Base-by-base conservation (phyloP, 2,113 vertebrate species). In the Xiphophorus maculatus region DNA sequence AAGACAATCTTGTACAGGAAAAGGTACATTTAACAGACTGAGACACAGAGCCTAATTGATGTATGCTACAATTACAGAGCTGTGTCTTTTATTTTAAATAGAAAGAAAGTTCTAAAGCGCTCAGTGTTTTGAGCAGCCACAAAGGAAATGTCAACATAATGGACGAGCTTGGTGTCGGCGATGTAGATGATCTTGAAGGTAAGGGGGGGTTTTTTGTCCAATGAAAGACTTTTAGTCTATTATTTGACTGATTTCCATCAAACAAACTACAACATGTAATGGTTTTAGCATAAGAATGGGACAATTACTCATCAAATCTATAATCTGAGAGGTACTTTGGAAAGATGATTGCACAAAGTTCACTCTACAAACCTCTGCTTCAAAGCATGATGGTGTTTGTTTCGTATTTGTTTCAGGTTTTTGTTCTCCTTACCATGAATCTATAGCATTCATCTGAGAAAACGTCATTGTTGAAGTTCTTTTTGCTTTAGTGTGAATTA, bases 161-260 rank as follows among this genome's bases (percentile, higher is more conserved):
- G 91, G 94, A 96, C 76, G 93, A 95, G 84, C 93, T 97, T 79
- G 94, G 90, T 66, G 87, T 97, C 79, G 95, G 91, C 85, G 94
- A 95, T 80, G 86, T 93, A 58, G 93, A 96, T 81, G 90, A 95
- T 90, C 91, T 94, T 84, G 94, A 96, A 94, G 95, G 94, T 97
- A 91, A 90, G 19, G n/a, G 33, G 2, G 7, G 9, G 0, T 11
- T 58, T 58, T 58, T n/a, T 58, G 5, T 48, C 14, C 17, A 48
- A 5, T 22, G 17, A 17, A 48, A 48, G 4, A 48, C 17, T 48
- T 48, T 48, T 42, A 42, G 17, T 48, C 17, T 48, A 48, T 42
- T 42, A 15, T 58, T n/a, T 58, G 51, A 58, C 19, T 58, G 51
- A 58, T 58, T 58, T n/a, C 51, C 22, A 54, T 54, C 51, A 54